phyloP scores from a whole-genome alignment of 2,797 vertebrate species.

The Urophycis tenuis region DNA sequence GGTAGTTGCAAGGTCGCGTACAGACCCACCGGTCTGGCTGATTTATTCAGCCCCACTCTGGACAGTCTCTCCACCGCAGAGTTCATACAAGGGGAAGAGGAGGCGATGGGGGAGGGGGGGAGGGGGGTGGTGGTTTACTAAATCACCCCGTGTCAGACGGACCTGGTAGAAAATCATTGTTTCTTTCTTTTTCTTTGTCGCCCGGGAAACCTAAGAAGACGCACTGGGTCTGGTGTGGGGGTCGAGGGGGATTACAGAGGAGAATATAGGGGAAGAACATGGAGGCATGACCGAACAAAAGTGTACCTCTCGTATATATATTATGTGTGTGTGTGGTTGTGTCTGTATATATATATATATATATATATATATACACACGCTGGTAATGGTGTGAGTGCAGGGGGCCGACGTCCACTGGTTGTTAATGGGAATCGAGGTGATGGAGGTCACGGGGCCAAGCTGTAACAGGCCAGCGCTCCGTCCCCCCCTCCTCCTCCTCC shows the following conservation, averaged over 20 bases:
- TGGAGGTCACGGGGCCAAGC: slow-evolving; percentile 5
- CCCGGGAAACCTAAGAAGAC: not conserved
- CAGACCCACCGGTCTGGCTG: slow-evolving; percentile 63
- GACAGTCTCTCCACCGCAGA: slow-evolving; percentile 47
- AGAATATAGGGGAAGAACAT: slow-evolving; percentile 18
- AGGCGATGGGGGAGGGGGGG: slow-evolving; percentile 17
- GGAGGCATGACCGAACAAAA: slow-evolving; percentile 5
- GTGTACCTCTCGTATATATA: too few relatives aligned
- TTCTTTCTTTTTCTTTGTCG: slow-evolving; percentile 7
- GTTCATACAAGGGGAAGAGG: slow-evolving; percentile 51
- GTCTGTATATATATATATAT: too few relatives aligned
- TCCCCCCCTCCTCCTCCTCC: slow-evolving; percentile 19
- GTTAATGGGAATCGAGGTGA: slow-evolving; percentile 13
- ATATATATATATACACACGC: not conserved
- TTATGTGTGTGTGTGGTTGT: too few relatives aligned
- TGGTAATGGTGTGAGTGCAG: not conserved
- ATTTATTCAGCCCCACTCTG: slow-evolving; percentile 62
- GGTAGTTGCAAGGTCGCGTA: slow-evolving; percentile 62
- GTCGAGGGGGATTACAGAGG: slow-evolving; percentile 26
- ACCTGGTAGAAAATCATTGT: slow-evolving; percentile 59
- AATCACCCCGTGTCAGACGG: slow-evolving; percentile 58
- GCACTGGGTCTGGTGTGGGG: slow-evolving; percentile 22
- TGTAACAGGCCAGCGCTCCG: slow-evolving; percentile 19
- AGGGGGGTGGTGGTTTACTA: slow-evolving; percentile 46
- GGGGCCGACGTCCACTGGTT: not conserved